Percentiles rank a stretch among this genome's conserved stretches.
phyloP scores from a whole-genome alignment of 2,888 invertebrate genomes.

The Tuberolachnus salignus region DNA sequence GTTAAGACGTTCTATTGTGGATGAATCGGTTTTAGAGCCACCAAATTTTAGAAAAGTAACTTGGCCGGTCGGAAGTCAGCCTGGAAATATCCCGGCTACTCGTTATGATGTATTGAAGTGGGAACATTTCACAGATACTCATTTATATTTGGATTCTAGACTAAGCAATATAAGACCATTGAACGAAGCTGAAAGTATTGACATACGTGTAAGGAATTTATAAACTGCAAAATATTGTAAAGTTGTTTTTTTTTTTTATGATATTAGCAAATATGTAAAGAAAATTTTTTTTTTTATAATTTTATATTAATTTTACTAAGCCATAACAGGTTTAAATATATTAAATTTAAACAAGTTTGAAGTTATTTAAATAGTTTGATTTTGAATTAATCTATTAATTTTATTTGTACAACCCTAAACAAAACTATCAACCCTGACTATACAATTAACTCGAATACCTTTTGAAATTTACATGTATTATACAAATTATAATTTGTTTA shows the following conservation, averaged over 20 bases:
- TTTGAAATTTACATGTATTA: background rate
- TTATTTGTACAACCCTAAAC: too few relatives aligned
- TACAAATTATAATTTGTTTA: slow-evolving; percentile 55
- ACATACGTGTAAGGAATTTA: slow-evolving; percentile 68
- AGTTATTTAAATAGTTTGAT: too few relatives aligned
- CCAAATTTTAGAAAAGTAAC: slow-evolving; percentile 60
- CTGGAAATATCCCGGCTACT: slow-evolving; percentile 71
- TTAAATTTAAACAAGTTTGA: too few relatives aligned
- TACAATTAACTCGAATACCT: background rate
- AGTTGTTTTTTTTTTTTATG: background rate
- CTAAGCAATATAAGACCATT: slow-evolving; percentile 73
- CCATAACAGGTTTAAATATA: too few relatives aligned
- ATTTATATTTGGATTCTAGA: slow-evolving; percentile 82
- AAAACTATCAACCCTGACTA: too few relatives aligned
- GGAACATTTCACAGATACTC: slow-evolving; percentile 84
- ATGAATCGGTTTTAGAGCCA: slow-evolving; percentile 64
- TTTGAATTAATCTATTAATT: too few relatives aligned
- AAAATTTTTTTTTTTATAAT: background rate
- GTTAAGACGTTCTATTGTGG: slow-evolving; percentile 64
- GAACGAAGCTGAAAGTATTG: slow-evolving; percentile 71
- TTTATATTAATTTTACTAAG: background rate
- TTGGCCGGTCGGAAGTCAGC: slow-evolving; percentile 79
- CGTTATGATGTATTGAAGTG: slow-evolving; percentile 85
- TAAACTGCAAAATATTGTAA: background rate
- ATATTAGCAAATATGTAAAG: background rate